A percentile compares a stretch with the other conserved stretches of the same genome.
phyloP scores from a whole-genome alignment of 2,113 vertebrate species.

The Progne subis region DNA sequence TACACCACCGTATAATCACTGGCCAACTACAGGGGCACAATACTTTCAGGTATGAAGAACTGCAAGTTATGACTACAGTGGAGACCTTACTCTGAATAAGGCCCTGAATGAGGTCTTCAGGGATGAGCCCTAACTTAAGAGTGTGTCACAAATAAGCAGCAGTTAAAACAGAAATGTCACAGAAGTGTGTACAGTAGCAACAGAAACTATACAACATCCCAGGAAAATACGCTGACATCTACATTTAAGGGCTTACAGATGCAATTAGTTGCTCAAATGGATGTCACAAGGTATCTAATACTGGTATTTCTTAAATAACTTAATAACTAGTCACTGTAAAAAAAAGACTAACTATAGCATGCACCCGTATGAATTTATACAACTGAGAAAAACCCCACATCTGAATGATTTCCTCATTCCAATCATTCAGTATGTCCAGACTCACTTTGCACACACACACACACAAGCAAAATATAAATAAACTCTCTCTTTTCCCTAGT shows the following conservation, averaged over 20 bases:
- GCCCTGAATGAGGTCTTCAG: neutral
- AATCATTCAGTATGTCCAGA: neutral
- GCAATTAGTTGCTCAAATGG: neutral
- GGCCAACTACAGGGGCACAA: neutral
- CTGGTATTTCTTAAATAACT: neutral
- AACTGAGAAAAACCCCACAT: neutral
- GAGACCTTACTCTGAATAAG: neutral
- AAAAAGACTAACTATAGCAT: neutral
- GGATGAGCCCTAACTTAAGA: neutral
- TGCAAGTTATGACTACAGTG: neutral
- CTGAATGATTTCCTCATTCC: neutral
- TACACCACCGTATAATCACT: neutral
- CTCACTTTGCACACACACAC: neutral
- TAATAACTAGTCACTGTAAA: neutral
- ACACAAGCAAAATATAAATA: neutral
- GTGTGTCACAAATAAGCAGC: neutral
- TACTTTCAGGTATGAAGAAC: neutral
- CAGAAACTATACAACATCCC: neutral
- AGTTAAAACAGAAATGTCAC: neutral
- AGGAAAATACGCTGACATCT: neutral
- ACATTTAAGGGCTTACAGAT: neutral
- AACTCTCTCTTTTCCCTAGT: neutral
- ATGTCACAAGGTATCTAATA: neutral
- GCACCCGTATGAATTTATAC: neutral
- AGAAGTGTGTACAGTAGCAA: neutral